Conservation (phyloP, 30 jellyfish, hydroid and myxozoan species). For the Pelagia noctiluca region DNA sequence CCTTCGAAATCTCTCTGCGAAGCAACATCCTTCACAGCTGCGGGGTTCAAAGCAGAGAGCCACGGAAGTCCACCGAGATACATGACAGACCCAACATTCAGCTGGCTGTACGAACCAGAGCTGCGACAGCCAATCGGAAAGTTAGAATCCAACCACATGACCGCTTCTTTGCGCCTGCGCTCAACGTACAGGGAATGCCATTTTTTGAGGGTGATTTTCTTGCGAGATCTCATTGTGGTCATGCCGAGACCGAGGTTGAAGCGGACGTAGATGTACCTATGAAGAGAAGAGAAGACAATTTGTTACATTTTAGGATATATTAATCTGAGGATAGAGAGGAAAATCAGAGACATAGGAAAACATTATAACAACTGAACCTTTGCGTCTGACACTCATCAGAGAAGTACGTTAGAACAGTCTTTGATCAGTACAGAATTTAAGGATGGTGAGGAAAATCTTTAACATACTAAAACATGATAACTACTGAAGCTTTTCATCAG, state of each 20-base stretch:
- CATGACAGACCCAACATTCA: slow-evolving; percentile 71
- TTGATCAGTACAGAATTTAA: too few species aligned
- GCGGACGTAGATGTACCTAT: slow-evolving; percentile 78
- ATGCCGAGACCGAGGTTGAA: slow-evolving; percentile 75
- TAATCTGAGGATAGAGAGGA: too few species aligned
- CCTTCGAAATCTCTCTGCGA: slow-evolving; percentile 87
- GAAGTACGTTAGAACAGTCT: too few species aligned
- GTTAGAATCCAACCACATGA: slow-evolving; percentile 80
- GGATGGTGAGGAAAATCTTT: too few species aligned
- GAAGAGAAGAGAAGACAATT: neutral
- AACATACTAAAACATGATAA: too few species aligned
- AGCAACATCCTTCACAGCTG: slow-evolving; percentile 72
- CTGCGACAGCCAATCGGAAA: slow-evolving; percentile 63
- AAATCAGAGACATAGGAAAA: too few species aligned
- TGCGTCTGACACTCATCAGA: too few species aligned
- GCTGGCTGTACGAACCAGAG: slow-evolving; percentile 67
- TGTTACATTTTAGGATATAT: too few species aligned
- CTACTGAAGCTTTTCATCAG: too few species aligned
- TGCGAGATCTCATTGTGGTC: slow-evolving; percentile 71
- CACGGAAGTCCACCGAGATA: slow-evolving; percentile 88
- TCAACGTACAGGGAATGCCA: slow-evolving; percentile 77
- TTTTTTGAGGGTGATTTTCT: slow-evolving; percentile 42
- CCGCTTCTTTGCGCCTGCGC: slow-evolving; percentile 79
- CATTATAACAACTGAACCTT: too few species aligned
- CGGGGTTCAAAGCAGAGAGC: slow-evolving; percentile 48